Percentiles rank a stretch among this genome's conserved stretches.
These are phyloP conservation scores for Pachyseris speciosa DNA, from an alignment of 64 coral and sea anemone species.

Conservation along the genomic window DNA sequence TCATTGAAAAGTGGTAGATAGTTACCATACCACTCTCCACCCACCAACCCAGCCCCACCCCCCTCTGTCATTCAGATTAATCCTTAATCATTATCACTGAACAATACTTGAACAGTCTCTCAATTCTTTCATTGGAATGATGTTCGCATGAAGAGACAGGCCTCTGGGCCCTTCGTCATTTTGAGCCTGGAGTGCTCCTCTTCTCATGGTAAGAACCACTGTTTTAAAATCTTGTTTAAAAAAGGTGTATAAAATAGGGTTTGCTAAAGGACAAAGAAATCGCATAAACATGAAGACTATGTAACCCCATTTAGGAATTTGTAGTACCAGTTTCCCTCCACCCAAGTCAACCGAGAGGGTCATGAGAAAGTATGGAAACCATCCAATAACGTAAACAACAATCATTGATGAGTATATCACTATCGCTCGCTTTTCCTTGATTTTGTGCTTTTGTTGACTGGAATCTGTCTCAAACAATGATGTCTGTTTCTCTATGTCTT, in stretches of 20 bases:
- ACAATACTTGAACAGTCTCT: not conserved
- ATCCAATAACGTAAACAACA: constrained; percentile 43
- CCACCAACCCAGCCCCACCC: too few species aligned
- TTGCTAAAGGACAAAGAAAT: constrained; percentile 30
- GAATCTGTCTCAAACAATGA: not conserved
- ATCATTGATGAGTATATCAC: constrained; percentile 76
- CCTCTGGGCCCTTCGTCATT: not conserved
- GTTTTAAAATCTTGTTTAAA: constrained; percentile 79
- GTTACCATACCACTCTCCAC: too few species aligned
- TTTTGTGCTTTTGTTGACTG: constrained; percentile 1
- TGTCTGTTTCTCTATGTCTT: constrained; percentile 62
- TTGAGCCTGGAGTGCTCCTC: not conserved
- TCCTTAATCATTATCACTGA: not conserved
- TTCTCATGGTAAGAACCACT: constrained; percentile 37
- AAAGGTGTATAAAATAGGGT: constrained; percentile 83
- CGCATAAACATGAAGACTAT: constrained; percentile 48
- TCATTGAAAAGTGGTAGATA: too few species aligned
- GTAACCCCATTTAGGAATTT: not conserved
- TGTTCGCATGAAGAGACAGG: too few species aligned
- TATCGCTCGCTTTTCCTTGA: constrained; percentile 68
- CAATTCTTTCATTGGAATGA: not conserved
- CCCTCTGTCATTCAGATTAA: too few species aligned
- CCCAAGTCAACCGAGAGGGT: constrained; percentile 45
- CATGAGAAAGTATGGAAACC: constrained; percentile 78
- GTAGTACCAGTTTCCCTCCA: not conserved